These are phyloP conservation scores for Stichopus chloronotus DNA, from an alignment of 35 echinoderm and acorn worm genomes.

Conservation along the genomic window DNA sequence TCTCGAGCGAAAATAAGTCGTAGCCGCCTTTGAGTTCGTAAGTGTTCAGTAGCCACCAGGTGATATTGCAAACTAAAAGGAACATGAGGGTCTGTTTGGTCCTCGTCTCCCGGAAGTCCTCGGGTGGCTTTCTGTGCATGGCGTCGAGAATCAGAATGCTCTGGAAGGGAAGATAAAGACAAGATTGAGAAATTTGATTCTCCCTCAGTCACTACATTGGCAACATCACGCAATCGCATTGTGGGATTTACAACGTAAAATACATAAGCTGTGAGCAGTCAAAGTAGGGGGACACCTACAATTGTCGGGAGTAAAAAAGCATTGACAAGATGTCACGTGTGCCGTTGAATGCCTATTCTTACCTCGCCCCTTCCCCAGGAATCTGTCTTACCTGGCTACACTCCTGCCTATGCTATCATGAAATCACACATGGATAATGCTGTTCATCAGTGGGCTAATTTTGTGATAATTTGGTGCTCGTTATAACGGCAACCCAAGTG, in stretches of 20 bases:
- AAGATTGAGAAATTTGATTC: background rate
- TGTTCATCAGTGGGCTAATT: too few species aligned
- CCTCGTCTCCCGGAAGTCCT: slow-evolving; percentile 84
- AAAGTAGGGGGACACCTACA: too few species aligned
- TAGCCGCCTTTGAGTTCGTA: slow-evolving; percentile 98
- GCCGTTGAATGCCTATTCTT: too few species aligned
- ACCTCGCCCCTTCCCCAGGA: too few species aligned
- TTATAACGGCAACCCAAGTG: too few species aligned
- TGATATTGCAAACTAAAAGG: slow-evolving; percentile 87
- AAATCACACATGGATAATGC: too few species aligned
- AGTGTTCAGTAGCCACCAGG: slow-evolving; percentile 90
- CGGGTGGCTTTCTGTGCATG: slow-evolving; percentile 86
- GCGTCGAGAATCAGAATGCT: slow-evolving; percentile 85
- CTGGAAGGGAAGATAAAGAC: slow-evolving; percentile 13
- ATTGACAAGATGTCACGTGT: too few species aligned
- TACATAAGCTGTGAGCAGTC: too few species aligned
- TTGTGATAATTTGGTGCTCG: too few species aligned
- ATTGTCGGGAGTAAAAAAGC: too few species aligned
- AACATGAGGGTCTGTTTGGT: slow-evolving; percentile 98
- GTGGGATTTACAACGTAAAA: background rate
- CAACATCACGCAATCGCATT: background rate
- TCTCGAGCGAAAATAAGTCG: slow-evolving; percentile 85
- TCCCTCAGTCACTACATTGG: background rate
- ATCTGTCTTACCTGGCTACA: too few species aligned
- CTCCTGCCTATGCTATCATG: too few species aligned